Evolutionary conservation across 2,113 vertebrate genomes (phyloP).

Genomic region (Gobius niger): DNA sequence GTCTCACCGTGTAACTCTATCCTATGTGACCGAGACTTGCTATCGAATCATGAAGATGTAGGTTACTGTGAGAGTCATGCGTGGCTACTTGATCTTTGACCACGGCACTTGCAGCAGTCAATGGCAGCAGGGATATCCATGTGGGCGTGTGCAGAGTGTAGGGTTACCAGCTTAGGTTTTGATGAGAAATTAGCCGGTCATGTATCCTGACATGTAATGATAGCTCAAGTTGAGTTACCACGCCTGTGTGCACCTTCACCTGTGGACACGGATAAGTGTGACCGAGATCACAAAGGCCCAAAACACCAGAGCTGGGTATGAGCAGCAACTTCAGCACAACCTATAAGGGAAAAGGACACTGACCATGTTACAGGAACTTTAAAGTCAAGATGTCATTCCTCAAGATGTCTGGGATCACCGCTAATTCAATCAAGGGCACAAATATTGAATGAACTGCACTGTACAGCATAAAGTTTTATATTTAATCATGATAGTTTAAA

Average conservation of each 20-base stretch:
- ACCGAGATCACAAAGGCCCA: neutral
- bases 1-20: constrained; percentile 43
- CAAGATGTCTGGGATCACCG: too few species aligned
- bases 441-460: too few species aligned
- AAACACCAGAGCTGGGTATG: neutral
- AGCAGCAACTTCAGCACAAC: neutral
- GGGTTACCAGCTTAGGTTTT: constrained; percentile 53
- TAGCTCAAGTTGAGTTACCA: constrained; percentile 52
- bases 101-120: neutral
- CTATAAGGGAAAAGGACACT: neutral
- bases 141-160: constrained; percentile 36
- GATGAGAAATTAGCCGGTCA: constrained; percentile 47
- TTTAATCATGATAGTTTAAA: too few species aligned
- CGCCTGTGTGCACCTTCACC: constrained; percentile 5
- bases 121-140: neutral
- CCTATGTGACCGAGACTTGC: constrained; percentile 10
- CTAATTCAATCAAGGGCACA: too few species aligned
- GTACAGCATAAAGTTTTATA: too few species aligned
- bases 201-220: constrained; percentile 57
- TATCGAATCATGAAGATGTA: constrained; percentile 47
- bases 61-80: constrained; percentile 50
- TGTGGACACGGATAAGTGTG: neutral
- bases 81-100: constrained; percentile 55
- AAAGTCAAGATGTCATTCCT: too few species aligned
- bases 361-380: neutral